These are phyloP conservation scores for Leucophora obtusa DNA, from an alignment of 2,888 invertebrate species.

Conservation along the genomic window DNA sequence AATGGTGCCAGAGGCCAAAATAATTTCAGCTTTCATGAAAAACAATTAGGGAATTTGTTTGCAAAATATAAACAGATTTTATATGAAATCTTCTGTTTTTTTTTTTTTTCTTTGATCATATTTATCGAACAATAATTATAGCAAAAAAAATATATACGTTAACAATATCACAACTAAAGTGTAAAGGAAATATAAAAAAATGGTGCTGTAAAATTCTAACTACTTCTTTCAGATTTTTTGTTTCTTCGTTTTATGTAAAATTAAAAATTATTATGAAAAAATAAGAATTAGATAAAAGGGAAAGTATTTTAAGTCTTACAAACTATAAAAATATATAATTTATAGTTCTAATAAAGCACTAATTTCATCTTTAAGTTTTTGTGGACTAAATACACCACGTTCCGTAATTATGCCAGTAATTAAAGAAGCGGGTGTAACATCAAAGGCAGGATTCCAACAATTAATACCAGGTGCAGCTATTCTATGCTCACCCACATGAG, in stretches of 20 bases:
- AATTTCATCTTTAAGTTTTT: conserved; percentile 75
- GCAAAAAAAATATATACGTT: conserved; percentile 50
- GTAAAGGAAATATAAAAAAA: conserved; percentile 58
- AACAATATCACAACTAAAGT: conserved; percentile 66
- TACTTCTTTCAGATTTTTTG: conserved; percentile 34
- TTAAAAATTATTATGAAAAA: conserved; percentile 26
- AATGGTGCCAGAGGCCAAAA: too few relatives aligned
- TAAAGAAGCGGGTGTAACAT: conserved; percentile 94
- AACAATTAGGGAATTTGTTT: neutral
- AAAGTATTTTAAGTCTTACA: conserved; percentile 42
- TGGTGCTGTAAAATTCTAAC: conserved; percentile 54
- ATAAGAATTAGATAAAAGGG: conserved; percentile 19
- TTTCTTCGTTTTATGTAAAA: neutral
- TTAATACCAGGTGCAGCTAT: conserved; percentile 95
- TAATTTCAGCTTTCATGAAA: too few relatives aligned
- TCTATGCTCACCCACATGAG: conserved; percentile 89
- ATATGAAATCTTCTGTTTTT: conserved; percentile 1
- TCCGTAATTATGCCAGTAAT: conserved; percentile 98
- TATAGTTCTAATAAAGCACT: conserved; percentile 62
- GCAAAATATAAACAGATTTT: conserved; percentile 6
- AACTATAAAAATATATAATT: conserved; percentile 31
- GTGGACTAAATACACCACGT: conserved; percentile 89
- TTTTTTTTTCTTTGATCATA: conserved; percentile 20
- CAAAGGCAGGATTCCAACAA: conserved; percentile 99
- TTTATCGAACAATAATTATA: conserved; percentile 50